These are phyloP conservation scores for Cantharis rustica DNA, from an alignment of 2,888 invertebrate species.

Conservation along the genomic window DNA sequence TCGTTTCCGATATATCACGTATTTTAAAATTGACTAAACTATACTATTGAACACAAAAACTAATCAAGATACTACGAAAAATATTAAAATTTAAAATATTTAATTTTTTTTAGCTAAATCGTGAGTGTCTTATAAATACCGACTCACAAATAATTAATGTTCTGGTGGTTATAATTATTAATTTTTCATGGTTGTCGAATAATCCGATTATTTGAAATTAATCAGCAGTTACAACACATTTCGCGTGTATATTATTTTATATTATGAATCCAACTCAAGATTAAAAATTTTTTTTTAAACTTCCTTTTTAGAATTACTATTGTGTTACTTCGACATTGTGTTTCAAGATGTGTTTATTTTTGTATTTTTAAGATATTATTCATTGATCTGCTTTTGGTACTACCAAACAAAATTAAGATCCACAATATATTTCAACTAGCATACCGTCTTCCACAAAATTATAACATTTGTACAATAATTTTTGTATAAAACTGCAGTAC, in stretches of 20 bases:
- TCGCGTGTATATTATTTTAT: neutral
- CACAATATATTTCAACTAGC: neutral
- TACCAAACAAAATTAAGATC: neutral
- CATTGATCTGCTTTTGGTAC: neutral
- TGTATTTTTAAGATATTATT: neutral
- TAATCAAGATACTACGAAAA: neutral
- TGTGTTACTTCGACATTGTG: neutral
- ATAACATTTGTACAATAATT: neutral
- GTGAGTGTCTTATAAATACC: neutral
- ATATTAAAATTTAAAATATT: neutral
- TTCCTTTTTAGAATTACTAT: neutral
- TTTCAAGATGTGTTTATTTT: neutral
- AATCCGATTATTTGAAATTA: too few relatives aligned
- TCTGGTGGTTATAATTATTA: too few relatives aligned
- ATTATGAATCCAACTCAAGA: neutral
- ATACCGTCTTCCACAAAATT: neutral
- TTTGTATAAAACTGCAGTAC: neutral
- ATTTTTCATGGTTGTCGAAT: too few relatives aligned
- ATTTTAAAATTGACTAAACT: neutral
- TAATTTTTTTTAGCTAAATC: neutral
- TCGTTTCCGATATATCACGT: neutral
- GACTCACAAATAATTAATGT: neutral
- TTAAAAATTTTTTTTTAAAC: too few relatives aligned
- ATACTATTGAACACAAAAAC: neutral
- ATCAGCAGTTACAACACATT: neutral